Conservation (phyloP, 2,113 vertebrate genomes). For the Neoarius graeffei region DNA sequence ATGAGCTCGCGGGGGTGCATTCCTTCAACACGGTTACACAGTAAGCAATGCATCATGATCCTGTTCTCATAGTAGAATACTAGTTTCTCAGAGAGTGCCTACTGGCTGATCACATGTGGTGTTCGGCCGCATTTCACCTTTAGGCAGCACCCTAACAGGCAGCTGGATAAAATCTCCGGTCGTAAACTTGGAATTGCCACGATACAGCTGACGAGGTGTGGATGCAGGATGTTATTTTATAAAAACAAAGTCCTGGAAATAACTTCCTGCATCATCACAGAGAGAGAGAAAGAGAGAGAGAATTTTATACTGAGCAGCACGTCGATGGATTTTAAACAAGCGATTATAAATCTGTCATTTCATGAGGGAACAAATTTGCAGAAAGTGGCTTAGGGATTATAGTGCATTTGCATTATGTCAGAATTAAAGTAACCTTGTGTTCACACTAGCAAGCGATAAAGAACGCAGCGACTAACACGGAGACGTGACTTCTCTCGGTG, state of each 20-base stretch:
- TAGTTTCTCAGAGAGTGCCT: background rate
- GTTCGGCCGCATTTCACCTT: background rate
- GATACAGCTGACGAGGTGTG: background rate
- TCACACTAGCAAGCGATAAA: no score
- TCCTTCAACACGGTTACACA: constrained; percentile 21
- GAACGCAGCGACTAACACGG: background rate
- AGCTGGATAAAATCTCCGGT: constrained; percentile 7
- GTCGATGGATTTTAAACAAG: background rate
- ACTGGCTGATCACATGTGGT: background rate
- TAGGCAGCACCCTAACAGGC: background rate
- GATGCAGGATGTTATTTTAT: background rate
- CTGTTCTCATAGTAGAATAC: background rate
- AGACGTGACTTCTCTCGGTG: background rate
- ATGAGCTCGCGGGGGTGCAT: background rate
- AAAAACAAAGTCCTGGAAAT: background rate
- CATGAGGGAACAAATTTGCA: background rate
- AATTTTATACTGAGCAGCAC: background rate
- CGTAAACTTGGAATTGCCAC: constrained; percentile 4
- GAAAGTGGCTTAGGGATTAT: no score
- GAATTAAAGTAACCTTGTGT: background rate
- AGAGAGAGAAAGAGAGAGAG: background rate
- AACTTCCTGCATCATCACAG: background rate
- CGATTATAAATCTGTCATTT: background rate
- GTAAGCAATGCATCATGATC: constrained; percentile 14
- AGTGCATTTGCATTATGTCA: background rate